Evolutionary conservation across 2,888 invertebrate genomes (phyloP), one percentile per base, ranked within the genome.

Genomic region (Drosophila meridiana): DNA sequence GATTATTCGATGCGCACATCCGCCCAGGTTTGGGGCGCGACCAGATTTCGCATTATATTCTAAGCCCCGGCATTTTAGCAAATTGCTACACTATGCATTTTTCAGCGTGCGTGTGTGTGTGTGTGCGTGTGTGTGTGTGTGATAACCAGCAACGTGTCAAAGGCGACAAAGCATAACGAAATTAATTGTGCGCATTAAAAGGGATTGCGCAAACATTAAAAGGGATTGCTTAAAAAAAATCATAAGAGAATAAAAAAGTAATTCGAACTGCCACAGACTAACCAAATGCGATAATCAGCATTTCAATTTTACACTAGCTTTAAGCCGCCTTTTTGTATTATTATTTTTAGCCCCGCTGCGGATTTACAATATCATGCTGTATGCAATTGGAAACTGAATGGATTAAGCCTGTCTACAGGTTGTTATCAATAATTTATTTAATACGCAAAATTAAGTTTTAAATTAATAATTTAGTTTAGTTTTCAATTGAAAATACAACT

Each of bases 151-250:
- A 64, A 70, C 71, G 67, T 72, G 70, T 82, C 80, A 85, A 80
- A 80, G 82, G 86, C 90, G 90, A 73, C 88, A 86, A 86, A 88
- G 90, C 85, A 87, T 78, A 82, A 77, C 82, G 78, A 87, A 89
- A 90, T 87, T 90, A 90, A 90, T 87, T 87, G 90, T 75, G 80
- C 84, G 87, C 75, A 87, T 87, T 87, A 87, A 87, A 84, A 76
- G 80, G 84, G 85, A 89, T 87, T 87, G 76, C 64, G 77, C 68
- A 67, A 75, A 79, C 80, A 89, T 89, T 83, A 86, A 88, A 83
- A 77, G 67, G 83, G 86, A 88, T 88, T 86, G 69, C 59, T 47
- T 32, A 38, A 40, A 40, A 14, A 14, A 40, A 28, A 40, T 14
- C 34, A 47, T 20, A 53, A 5, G 9, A 28, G 26, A 28, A 14